Conservation (phyloP, 2,888 invertebrate genomes). For the Bimastos eiseni region DNA sequence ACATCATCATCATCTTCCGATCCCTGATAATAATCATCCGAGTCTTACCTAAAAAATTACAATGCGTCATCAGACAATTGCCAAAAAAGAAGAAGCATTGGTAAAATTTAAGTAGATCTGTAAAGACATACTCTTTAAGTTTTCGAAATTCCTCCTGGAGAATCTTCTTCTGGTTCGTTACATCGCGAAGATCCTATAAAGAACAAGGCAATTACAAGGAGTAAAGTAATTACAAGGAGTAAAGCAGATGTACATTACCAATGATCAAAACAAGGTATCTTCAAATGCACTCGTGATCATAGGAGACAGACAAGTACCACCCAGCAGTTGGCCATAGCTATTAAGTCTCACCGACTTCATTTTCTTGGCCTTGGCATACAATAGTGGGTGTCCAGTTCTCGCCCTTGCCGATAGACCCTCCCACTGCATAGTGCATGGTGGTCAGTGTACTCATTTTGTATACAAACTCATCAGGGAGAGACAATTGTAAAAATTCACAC, state of each 20-base stretch:
- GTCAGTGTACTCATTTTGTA: no score
- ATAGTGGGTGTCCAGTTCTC: background rate
- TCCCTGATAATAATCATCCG: no score
- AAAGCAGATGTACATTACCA: no score
- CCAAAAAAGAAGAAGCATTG: background rate
- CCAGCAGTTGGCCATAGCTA: background rate
- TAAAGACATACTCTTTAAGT: slow-evolving; percentile 68
- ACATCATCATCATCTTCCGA: no score
- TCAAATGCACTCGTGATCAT: background rate
- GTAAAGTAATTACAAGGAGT: background rate
- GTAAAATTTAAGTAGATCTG: background rate
- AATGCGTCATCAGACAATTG: background rate
- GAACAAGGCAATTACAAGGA: background rate
- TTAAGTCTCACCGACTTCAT: background rate
- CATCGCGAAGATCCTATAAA: slow-evolving; percentile 69
- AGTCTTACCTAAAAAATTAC: background rate
- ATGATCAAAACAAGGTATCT: background rate
- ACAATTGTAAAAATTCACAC: no score
- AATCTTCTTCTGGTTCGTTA: slow-evolving; percentile 73
- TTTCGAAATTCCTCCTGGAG: slow-evolving; percentile 78
- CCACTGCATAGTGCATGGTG: background rate
- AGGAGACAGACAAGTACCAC: background rate
- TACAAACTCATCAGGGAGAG: no score
- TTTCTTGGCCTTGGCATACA: background rate
- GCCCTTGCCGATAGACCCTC: background rate